phyloP scores from a whole-genome alignment of 2,113 vertebrate species.

The Oxyura jamaicensis region DNA sequence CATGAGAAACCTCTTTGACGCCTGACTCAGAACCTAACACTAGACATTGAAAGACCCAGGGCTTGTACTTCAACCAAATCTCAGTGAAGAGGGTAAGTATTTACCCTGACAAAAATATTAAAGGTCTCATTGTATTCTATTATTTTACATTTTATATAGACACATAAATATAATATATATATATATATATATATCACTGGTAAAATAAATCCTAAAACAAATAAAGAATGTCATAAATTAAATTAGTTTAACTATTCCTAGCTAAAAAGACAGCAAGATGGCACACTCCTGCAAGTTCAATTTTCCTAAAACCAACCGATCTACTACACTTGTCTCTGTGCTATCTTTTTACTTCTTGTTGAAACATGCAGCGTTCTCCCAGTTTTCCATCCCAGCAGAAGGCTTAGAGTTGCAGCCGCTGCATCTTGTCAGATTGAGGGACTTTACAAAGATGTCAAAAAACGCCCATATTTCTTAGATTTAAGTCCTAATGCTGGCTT shows the following conservation, averaged over 20 bases:
- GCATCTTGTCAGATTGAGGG: neutral
- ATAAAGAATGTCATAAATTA: neutral
- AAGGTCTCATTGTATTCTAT: neutral
- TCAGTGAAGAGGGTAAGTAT: neutral
- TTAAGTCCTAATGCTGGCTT: neutral
- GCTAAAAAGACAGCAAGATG: neutral
- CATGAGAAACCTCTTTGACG: neutral
- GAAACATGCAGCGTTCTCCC: neutral
- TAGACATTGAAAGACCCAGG: neutral
- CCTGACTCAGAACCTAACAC: neutral
- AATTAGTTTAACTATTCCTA: neutral
- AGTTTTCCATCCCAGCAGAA: neutral
- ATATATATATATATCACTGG: neutral
- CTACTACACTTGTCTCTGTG: neutral
- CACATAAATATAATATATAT: neutral
- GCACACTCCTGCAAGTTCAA: neutral
- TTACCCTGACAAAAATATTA: neutral
- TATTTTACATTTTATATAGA: neutral
- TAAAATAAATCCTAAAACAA: neutral
- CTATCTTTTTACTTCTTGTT: neutral
- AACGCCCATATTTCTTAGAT: neutral
- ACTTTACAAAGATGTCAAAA: neutral
- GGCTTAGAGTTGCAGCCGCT: neutral
- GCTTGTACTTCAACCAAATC: neutral
- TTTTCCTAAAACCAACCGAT: slow-evolving; percentile 1